Base-by-base conservation (phyloP, 2,888 invertebrate species). In the Steromphala cineraria region DNA sequence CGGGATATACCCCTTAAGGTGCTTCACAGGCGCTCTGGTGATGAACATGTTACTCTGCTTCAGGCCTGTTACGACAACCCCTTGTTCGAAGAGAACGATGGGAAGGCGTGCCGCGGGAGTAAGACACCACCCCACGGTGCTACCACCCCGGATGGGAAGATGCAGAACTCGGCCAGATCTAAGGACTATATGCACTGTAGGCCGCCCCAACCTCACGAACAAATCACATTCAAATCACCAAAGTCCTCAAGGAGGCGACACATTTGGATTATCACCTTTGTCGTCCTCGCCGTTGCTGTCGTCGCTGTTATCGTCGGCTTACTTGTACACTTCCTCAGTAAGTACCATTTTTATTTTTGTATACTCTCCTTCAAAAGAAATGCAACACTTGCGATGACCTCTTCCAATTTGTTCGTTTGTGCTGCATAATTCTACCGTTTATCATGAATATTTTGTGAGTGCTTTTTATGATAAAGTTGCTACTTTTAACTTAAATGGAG, bases 11-110 rank as follows among this genome's bases (percentile, higher is more conserved):
- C 83, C 62, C 82, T 84, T 76, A 86, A 78, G 84, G 86, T 76
- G 71, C 85, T 86, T 76, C 84, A 83, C 80, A 62, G 81, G 28
- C 83, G 82, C 19, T 76, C 84, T 80, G 87, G 85, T 83, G 89
- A 89, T 81, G 90, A 90, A 80, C 85, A 84, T 85, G 84, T 89
- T 78, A 89, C 86, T 89, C 86, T 91, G 83, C 88, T 90, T 81
- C 90, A 91, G 91, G 91, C 90, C 21, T 91, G 90, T 81, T 91
- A 90, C 82, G 91, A 91, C 84, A 91, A 91, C 85, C 89, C 90
- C 31, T 84, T 90, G 78, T 90, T 90, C 76, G 86, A 88, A 77
- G 89, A 89, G 79, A 88, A 88, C 40, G 84, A 84, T 80, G 86
- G 56, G 76, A 81, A 75, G 81, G 81, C 79, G 46, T 55, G 67